Base-by-base conservation (phyloP, 2,888 invertebrate species). In the Tigriopus californicus region DNA sequence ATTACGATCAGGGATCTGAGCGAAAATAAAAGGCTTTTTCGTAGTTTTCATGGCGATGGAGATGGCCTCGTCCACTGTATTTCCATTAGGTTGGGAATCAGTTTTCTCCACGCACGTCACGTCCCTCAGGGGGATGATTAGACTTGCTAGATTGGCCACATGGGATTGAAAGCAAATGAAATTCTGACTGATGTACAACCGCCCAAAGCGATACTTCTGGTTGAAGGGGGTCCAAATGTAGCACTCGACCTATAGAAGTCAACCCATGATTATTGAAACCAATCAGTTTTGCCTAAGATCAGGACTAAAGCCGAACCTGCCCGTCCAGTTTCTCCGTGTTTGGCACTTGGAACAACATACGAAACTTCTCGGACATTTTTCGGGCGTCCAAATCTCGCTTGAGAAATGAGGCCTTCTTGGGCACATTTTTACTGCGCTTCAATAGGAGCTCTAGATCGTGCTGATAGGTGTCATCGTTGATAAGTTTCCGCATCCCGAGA, bases 381-480 rank as follows among this genome's bases (percentile, higher is more conserved):
- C 91, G 78, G 0, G 95, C 95, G 70, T 95, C 95, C 64, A 98
- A 75, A 72, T 97, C 95, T 62, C 97, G 77, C 71, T 97, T 89
- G 33, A 97, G 74, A 67, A 91, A 88, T 0, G 95, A 91, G 1
- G 85, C 79, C 68, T 89, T 89, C 71, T 87, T 90, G 62, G 86
- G 83, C 63, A 85, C 81, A 70, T 88, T 90, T 72, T 85, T 88
- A 67, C 85, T 80, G 53, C 86, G 74, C 73, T 91, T 90, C 61
- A 80, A 80, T 56, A 88, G 74, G 53, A 92, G 76, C 52, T 88
- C 83, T 66, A 82, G 82, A 69, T 95, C 92, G 68, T 88, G 87
- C 67, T 33, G 22, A 20, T 25, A 33, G 12, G 11, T 54, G 15
- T 49, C 49, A 22, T 42, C 56, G 24, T 56, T 33, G 8, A 63